Conservation (phyloP, 1,140 invertebrate species). For the Choristoneura fumiferana region DNA sequence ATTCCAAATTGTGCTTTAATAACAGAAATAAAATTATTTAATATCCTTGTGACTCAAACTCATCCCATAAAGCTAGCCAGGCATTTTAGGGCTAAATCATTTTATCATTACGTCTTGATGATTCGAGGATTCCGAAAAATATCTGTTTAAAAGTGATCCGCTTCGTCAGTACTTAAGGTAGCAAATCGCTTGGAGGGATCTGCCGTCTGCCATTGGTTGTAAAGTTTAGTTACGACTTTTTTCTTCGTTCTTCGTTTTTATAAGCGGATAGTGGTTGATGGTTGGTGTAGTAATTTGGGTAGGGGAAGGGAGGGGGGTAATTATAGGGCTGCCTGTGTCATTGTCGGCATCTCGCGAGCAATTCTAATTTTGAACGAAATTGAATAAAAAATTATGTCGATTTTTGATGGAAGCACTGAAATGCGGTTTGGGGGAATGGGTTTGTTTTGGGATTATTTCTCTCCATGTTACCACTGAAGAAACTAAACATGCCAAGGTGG, state of each 20-base stretch:
- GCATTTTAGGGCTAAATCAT: slow-evolving; percentile 24
- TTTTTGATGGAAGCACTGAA: slow-evolving; percentile 2
- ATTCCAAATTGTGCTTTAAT: no score
- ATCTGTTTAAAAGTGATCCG: slow-evolving; percentile 25
- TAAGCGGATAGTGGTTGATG: slow-evolving; percentile 61
- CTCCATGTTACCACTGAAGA: no score
- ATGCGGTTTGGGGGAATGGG: neutral
- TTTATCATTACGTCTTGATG: slow-evolving; percentile 31
- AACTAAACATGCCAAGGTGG: no score
- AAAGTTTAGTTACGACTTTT: slow-evolving; percentile 36
- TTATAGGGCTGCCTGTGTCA: slow-evolving; percentile 62
- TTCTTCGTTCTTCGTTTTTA: slow-evolving; percentile 48
- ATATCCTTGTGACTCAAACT: slow-evolving; percentile 9
- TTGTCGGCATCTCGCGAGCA: slow-evolving; percentile 51
- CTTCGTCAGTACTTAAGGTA: slow-evolving; percentile 18
- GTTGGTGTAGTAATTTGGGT: slow-evolving; percentile 52
- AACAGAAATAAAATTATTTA: neutral
- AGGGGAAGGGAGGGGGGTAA: slow-evolving; percentile 48
- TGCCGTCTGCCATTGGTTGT: slow-evolving; percentile 38
- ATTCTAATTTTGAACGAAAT: slow-evolving; percentile 52
- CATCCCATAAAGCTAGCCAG: slow-evolving; percentile 5
- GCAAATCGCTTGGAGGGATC: neutral
- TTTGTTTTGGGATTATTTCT: no score
- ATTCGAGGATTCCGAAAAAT: slow-evolving; percentile 20
- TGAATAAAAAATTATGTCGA: slow-evolving; percentile 44